Evolutionary conservation across 2,888 invertebrate species (phyloP).

Genomic region (Cepaea hortensis): DNA sequence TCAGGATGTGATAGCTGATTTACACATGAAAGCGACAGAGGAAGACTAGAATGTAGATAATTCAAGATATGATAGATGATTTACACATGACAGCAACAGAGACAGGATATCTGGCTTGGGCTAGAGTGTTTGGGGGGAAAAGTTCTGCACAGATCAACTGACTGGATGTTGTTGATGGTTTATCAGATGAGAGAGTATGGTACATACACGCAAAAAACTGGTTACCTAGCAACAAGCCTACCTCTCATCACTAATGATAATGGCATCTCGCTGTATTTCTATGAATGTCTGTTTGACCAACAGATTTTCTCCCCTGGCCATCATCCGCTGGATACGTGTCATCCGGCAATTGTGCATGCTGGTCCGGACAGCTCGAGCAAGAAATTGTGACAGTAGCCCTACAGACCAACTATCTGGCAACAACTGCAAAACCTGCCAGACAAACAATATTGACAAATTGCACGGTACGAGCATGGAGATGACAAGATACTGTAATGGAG

Average conservation of each 20-base stretch:
- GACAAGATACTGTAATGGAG: too few relatives aligned
- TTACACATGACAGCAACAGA: too few relatives aligned
- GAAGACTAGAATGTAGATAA: too few relatives aligned
- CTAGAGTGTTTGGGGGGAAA: too few relatives aligned
- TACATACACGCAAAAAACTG: too few relatives aligned
- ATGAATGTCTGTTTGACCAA: constrained; percentile 73
- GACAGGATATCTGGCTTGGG: too few relatives aligned
- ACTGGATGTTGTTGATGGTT: too few relatives aligned
- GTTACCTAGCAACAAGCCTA: constrained; percentile 54
- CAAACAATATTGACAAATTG: neutral
- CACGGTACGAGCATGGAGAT: neutral
- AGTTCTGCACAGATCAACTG: too few relatives aligned
- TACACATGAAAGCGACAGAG: too few relatives aligned
- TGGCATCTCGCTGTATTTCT: constrained; percentile 69
- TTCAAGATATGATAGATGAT: too few relatives aligned
- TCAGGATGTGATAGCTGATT: too few relatives aligned
- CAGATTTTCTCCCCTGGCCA: constrained; percentile 76
- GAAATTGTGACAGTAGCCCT: constrained; percentile 76
- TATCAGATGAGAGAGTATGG: too few relatives aligned
- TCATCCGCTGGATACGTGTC: constrained; percentile 74
- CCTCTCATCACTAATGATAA: constrained; percentile 76
- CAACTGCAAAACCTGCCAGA: constrained; percentile 72
- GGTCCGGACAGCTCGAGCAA: constrained; percentile 75
- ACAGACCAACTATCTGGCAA: constrained; percentile 78
- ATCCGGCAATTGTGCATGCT: constrained; percentile 75